Evolutionary conservation across 2,113 vertebrate genomes (phyloP).

Genomic region (Mesocricetus auratus): DNA sequence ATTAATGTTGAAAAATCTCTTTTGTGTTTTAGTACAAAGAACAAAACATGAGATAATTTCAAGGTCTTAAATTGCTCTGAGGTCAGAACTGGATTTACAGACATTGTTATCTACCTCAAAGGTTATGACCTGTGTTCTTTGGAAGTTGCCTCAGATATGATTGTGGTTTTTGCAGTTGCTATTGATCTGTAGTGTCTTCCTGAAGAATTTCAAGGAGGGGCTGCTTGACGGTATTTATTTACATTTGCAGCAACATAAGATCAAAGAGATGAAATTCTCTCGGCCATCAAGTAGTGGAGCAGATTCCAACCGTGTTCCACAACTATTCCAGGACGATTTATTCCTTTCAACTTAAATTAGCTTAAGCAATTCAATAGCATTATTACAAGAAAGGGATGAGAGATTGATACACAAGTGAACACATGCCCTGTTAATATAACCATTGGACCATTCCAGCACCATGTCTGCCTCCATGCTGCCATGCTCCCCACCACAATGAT

Average conservation of each 20-base stretch:
- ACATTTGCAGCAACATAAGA: neutral
- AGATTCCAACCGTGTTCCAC: neutral
- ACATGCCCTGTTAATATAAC: neutral
- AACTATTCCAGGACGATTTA: neutral
- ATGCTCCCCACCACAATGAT: too few relatives aligned
- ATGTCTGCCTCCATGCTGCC: too few relatives aligned
- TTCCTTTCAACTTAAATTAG: neutral
- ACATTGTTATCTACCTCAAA: neutral
- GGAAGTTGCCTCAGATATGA: neutral
- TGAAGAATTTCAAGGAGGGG: neutral
- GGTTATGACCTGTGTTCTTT: neutral
- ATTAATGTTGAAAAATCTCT: neutral
- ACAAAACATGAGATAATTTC: neutral
- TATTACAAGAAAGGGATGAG: neutral
- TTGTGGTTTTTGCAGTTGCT: neutral
- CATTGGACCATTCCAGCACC: neutral
- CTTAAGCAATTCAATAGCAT: neutral
- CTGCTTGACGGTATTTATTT: neutral
- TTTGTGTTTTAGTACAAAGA: neutral
- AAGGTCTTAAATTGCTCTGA: neutral
- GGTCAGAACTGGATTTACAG: neutral
- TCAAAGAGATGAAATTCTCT: constrained; percentile 25
- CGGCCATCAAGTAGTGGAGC: neutral
- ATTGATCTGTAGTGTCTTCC: neutral
- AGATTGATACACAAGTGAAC: neutral